Conservation (phyloP, 2,797 vertebrate genomes). For the Acrossocheilus fasciatus region DNA sequence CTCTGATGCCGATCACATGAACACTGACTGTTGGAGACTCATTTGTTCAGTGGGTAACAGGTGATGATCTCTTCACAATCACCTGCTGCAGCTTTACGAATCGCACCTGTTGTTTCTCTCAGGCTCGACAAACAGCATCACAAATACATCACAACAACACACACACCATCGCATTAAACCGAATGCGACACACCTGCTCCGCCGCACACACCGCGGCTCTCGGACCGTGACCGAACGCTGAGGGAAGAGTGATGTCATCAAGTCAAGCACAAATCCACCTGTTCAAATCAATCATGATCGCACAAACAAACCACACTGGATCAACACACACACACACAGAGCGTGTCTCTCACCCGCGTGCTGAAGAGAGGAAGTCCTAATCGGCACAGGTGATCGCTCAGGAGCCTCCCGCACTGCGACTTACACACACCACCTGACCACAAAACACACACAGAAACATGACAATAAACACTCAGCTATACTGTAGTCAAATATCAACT, state of each 20-base stretch:
- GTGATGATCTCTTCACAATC: slow-evolving; percentile 5
- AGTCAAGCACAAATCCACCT: slow-evolving; percentile 51
- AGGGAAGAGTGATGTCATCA: slow-evolving; percentile 14
- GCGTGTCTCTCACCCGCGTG: slow-evolving; percentile 75
- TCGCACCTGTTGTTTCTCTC: slow-evolving; percentile 16
- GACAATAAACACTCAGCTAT: neutral
- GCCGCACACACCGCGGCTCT: neutral
- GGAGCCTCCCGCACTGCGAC: slow-evolving; percentile 75
- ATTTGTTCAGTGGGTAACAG: neutral
- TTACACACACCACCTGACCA: slow-evolving; percentile 78
- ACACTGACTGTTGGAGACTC: neutral
- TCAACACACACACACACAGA: neutral
- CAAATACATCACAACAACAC: slow-evolving; percentile 10
- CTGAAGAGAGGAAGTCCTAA: slow-evolving; percentile 79
- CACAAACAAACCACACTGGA: slow-evolving; percentile 22
- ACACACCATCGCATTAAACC: neutral
- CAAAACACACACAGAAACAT: slow-evolving; percentile 41
- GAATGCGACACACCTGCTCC: slow-evolving; percentile 8
- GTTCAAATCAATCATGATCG: slow-evolving; percentile 50
- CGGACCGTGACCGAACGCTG: neutral
- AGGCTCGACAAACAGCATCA: slow-evolving; percentile 9
- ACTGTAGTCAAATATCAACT: neutral
- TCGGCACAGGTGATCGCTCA: slow-evolving; percentile 79
- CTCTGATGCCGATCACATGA: neutral
- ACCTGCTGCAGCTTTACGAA: neutral